Evolutionary conservation across 2,113 vertebrate species (phyloP).

Genomic region (Dolichotis patagonum): DNA sequence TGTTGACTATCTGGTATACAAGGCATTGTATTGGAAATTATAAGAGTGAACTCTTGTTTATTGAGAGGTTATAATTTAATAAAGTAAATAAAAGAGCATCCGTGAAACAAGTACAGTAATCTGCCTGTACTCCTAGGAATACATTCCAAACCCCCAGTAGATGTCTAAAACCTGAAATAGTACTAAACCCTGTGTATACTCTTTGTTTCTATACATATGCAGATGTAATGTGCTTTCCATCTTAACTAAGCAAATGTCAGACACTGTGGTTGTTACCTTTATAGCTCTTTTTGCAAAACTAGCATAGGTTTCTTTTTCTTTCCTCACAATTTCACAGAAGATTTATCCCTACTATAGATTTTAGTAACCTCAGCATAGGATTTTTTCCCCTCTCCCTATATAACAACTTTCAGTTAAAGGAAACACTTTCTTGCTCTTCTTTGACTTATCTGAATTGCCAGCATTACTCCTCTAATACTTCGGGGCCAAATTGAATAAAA

Average conservation of each 20-base stretch:
- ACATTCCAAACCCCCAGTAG: not conserved
- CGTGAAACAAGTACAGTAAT: not conserved
- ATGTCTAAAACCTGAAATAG: not conserved
- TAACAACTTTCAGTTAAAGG: not conserved
- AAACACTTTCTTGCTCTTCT: not conserved
- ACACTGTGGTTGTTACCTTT: not conserved
- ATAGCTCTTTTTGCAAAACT: not conserved
- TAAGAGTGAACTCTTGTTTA: slow-evolving; percentile 16
- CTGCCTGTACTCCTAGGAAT: not conserved
- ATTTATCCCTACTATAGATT: not conserved
- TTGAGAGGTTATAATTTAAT: not conserved
- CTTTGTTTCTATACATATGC: not conserved
- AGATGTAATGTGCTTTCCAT: not conserved
- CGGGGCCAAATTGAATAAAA: not conserved
- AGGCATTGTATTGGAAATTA: not conserved
- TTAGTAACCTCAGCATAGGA: not conserved
- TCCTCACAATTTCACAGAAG: not conserved
- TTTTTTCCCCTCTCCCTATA: not conserved
- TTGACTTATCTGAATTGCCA: not conserved
- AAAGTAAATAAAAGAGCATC: not conserved
- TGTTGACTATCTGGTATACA: not conserved
- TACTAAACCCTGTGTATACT: not conserved
- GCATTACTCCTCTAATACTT: not conserved
- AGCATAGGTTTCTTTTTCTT: not conserved
- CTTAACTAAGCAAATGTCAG: not conserved